A percentile compares a stretch with the other conserved stretches of the same genome.
phyloP scores from a whole-genome alignment of 2,888 invertebrate genomes.

The Gymnoscelis rufifasciata region DNA sequence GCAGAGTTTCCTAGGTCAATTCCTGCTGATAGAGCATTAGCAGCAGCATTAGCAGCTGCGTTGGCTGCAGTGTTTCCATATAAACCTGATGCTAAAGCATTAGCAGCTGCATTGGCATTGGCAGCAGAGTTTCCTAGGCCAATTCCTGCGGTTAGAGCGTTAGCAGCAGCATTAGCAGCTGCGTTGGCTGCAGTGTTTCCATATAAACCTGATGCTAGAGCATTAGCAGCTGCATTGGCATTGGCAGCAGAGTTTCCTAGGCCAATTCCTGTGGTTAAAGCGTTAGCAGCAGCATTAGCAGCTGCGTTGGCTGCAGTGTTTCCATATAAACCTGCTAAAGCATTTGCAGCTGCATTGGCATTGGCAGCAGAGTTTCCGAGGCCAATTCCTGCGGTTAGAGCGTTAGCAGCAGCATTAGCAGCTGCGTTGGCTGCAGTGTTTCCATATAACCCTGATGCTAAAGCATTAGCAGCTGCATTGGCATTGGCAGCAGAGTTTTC shows the following conservation, averaged over 20 bases:
- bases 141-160: not conserved
- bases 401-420: conserved; percentile 1
- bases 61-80: conserved; percentile 6
- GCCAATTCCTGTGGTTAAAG: not conserved
- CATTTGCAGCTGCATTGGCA: too few species aligned
- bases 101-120: too few species aligned
- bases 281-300: conserved; percentile 1
- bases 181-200: conserved; percentile 8
- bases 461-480: too few species aligned
- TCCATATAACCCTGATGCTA: too few species aligned
- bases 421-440: conserved; percentile 7
- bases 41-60: conserved; percentile 2
- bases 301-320: conserved; percentile 7
- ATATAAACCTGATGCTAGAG: not conserved
- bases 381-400: too few species aligned
- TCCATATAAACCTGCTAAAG: not conserved
- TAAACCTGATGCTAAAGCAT: not conserved
- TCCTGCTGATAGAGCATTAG: not conserved
- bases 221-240: too few species aligned
- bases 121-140: not conserved
- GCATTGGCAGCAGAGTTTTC: not conserved
- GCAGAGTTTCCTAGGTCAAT: not conserved
- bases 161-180: not conserved
- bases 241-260: not conserved
- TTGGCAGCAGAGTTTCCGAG: too few species aligned